phyloP scores from a whole-genome alignment of 2,888 invertebrate species.

The Drosophila lutescens region DNA sequence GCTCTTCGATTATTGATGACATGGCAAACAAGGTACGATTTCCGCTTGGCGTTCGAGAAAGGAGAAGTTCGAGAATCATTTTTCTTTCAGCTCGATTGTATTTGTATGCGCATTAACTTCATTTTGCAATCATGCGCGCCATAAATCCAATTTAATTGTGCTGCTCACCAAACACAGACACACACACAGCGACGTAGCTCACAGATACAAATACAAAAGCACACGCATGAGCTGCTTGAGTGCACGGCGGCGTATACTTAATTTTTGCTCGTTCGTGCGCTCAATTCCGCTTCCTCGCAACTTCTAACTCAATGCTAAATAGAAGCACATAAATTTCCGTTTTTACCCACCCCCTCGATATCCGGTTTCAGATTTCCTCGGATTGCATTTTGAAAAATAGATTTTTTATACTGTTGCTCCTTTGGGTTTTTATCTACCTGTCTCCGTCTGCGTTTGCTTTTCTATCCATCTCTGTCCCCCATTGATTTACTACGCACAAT shows the following conservation, averaged over 20 bases:
- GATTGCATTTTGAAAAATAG: constrained; percentile 69
- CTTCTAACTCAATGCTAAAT: constrained; percentile 64
- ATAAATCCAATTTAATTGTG: constrained; percentile 80
- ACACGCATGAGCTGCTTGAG: constrained; percentile 46
- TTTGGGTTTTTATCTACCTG: constrained; percentile 2
- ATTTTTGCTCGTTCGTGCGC: constrained; percentile 65
- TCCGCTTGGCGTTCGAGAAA: constrained; percentile 47
- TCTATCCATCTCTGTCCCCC: constrained; percentile 11
- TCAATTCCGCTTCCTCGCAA: constrained; percentile 44
- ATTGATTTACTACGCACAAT: constrained; percentile 69
- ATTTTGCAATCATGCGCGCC: constrained; percentile 77
- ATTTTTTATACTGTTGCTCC: constrained; percentile 60
- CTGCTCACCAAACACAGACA: constrained; percentile 25
- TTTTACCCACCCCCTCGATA: constrained; percentile 23
- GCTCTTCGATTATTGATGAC: constrained; percentile 75
- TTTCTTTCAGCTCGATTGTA: constrained; percentile 56
- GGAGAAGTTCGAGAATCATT: constrained; percentile 64
- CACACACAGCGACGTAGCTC: constrained; percentile 16
- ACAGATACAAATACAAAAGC: constrained; percentile 29
- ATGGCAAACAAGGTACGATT: constrained; percentile 79
- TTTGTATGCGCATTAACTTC: constrained; percentile 75
- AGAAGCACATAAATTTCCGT: constrained; percentile 72
- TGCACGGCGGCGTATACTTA: constrained; percentile 67
- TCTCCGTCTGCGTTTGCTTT: neutral
- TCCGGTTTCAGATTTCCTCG: constrained; percentile 62